Evolutionary conservation across 2,113 vertebrate species (phyloP).

Genomic region (Mungos mungo): DNA sequence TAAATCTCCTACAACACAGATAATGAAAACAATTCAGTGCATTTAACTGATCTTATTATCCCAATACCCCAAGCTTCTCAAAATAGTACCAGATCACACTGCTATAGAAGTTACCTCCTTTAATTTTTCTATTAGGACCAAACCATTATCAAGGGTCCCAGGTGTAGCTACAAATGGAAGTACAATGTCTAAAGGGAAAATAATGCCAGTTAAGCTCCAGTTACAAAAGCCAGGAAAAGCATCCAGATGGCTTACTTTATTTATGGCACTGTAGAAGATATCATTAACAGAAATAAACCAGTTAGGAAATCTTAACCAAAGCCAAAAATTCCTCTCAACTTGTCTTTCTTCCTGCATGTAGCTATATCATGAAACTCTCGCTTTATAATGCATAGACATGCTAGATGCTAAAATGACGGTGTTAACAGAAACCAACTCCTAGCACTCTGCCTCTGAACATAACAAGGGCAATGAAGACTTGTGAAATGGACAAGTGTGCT

Average conservation of each 20-base stretch:
- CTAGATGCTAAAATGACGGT: not conserved
- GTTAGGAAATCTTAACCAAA: conserved; percentile 2
- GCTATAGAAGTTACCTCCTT: not conserved
- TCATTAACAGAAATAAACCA: not conserved
- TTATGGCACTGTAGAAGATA: not conserved
- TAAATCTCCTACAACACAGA: not conserved
- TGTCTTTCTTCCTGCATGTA: not conserved
- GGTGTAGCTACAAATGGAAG: not conserved
- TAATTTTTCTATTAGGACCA: conserved; percentile 7
- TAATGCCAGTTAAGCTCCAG: not conserved
- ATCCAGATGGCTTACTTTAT: not conserved
- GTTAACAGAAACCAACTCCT: not conserved
- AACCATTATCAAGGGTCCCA: not conserved
- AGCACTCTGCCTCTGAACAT: not conserved
- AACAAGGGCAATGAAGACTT: not conserved
- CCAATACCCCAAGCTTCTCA: not conserved
- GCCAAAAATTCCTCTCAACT: not conserved
- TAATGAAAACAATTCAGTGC: not conserved
- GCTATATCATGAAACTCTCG: not conserved
- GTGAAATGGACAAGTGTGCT: not conserved
- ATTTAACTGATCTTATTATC: not conserved
- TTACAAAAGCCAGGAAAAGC: not conserved
- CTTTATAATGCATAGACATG: not conserved
- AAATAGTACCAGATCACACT: not conserved
- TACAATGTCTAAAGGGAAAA: not conserved